These are phyloP conservation scores for Opisthocomus hoazin DNA, from an alignment of 2,113 vertebrate genomes.

Conservation along the genomic window DNA sequence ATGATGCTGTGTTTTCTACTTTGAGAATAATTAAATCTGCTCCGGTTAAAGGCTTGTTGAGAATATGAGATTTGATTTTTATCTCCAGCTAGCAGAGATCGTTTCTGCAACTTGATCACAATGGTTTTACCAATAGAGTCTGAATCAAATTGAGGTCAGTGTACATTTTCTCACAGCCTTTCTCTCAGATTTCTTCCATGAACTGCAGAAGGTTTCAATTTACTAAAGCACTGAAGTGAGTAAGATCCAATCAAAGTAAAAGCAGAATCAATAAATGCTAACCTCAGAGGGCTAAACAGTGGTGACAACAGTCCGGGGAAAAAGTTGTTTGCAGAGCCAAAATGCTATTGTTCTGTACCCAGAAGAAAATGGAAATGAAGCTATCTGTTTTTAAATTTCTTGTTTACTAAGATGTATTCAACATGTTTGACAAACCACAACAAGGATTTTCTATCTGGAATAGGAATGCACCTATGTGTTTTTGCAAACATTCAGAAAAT, in stretches of 20 bases:
- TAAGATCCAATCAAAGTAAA: conserved; percentile 79
- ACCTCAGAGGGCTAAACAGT: conserved; percentile 68
- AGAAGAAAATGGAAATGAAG: conserved; percentile 14
- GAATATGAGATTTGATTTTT: conserved; percentile 43
- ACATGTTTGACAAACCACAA: neutral
- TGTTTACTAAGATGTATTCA: conserved; percentile 35
- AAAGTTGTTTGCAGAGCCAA: conserved; percentile 59
- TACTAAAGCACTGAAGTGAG: conserved; percentile 73
- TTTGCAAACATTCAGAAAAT: neutral
- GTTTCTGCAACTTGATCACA: conserved; percentile 57
- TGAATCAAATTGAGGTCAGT: conserved; percentile 77
- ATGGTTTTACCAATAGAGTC: conserved; percentile 65
- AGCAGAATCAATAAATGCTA: conserved; percentile 74
- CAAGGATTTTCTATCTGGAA: neutral
- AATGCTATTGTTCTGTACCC: neutral
- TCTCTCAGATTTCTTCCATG: conserved; percentile 70
- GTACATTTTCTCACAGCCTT: conserved; percentile 70
- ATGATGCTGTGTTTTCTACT: neutral
- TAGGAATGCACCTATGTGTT: neutral
- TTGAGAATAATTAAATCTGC: neutral
- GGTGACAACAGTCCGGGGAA: conserved; percentile 59
- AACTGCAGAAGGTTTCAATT: conserved; percentile 78
- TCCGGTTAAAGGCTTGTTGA: neutral
- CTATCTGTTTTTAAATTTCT: conserved; percentile 6
- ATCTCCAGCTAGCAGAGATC: conserved; percentile 39